Evolutionary conservation across 2,888 invertebrate species (phyloP).

Genomic region (Protonemura montana): DNA sequence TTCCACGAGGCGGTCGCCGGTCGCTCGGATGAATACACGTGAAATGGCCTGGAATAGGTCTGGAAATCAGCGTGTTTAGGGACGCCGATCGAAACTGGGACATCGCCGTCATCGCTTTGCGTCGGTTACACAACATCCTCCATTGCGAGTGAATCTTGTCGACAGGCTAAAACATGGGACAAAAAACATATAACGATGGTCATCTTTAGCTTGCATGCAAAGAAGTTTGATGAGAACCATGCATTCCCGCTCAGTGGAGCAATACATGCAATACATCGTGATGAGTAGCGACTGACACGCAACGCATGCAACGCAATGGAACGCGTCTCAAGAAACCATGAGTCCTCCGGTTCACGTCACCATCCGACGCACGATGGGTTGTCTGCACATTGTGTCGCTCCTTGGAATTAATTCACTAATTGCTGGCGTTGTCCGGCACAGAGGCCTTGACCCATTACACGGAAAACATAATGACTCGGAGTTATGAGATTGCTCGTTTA

Average conservation of each 20-base stretch:
- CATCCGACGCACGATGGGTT: neutral
- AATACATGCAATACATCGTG: too few relatives aligned
- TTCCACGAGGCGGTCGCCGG: too few relatives aligned
- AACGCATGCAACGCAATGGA: neutral
- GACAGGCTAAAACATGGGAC: neutral
- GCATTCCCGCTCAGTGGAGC: too few relatives aligned
- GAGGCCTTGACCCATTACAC: neutral
- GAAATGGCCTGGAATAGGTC: too few relatives aligned
- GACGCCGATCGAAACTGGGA: too few relatives aligned
- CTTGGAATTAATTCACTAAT: neutral
- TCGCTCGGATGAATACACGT: too few relatives aligned
- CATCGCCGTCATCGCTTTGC: too few relatives aligned
- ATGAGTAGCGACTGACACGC: neutral
- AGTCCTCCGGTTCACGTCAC: neutral
- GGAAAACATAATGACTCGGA: neutral
- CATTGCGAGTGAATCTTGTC: neutral
- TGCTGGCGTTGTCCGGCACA: neutral
- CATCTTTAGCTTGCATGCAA: neutral
- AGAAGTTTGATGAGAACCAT: neutral
- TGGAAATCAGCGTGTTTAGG: too few relatives aligned
- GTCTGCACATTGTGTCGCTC: neutral
- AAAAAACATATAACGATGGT: neutral
- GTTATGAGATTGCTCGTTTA: neutral
- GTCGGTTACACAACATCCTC: neutral
- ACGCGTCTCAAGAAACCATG: neutral